Conservation (phyloP, 2,113 vertebrate species). For the Sinocyclocheilus maitianheensis region DNA sequence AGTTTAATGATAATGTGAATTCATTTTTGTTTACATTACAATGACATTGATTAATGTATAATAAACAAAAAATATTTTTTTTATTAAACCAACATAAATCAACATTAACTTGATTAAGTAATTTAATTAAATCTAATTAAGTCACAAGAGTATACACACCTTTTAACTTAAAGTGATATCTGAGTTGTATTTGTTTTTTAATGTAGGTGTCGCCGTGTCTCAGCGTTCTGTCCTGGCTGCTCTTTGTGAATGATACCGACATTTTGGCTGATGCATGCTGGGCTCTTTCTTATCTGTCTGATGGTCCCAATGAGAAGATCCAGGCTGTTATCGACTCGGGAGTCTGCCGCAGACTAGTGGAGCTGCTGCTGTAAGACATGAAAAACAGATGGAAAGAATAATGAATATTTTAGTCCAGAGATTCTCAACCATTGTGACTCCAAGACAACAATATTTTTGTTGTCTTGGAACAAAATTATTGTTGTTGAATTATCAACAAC, state of each 20-base stretch:
- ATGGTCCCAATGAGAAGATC: constrained; percentile 98
- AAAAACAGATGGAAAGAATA: background rate
- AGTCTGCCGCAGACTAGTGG: constrained; percentile 95
- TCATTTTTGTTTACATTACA: background rate
- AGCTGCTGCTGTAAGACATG: constrained; percentile 89
- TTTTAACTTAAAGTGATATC: background rate
- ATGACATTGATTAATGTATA: background rate
- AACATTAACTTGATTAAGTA: background rate
- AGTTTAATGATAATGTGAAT: background rate
- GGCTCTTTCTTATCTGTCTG: constrained; percentile 96
- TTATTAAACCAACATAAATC: background rate
- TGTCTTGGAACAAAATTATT: no score
- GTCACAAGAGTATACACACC: background rate
- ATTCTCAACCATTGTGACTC: background rate
- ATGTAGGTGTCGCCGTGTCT: constrained; percentile 94
- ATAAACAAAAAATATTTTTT: background rate
- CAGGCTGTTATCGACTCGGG: constrained; percentile 98
- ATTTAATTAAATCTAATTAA: background rate
- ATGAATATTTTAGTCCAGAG: background rate
- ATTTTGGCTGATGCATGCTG: constrained; percentile 97
- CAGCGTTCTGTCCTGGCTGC: constrained; percentile 94
- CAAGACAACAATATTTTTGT: no score
- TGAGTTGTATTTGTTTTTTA: constrained; percentile 43
- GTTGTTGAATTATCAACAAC: background rate
- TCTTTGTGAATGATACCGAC: constrained; percentile 95